Percentiles rank a stretch among this genome's conserved stretches.
phyloP scores from a whole-genome alignment of 2,113 vertebrate genomes.

The Epinephelus lanceolatus region DNA sequence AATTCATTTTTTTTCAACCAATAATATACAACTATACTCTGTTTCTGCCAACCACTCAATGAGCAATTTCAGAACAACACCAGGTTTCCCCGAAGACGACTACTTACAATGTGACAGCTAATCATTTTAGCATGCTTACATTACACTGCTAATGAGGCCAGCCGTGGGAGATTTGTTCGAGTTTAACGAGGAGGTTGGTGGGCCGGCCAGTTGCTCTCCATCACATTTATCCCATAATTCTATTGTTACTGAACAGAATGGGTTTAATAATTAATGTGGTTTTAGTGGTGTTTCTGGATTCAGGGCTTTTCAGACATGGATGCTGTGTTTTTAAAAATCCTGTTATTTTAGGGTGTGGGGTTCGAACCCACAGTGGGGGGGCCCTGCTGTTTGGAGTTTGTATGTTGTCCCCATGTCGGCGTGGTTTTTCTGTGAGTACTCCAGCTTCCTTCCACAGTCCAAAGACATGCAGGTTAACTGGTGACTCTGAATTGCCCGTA shows the following conservation, averaged over 20 bases:
- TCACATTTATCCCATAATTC: conserved; percentile 50
- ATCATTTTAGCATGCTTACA: conserved; percentile 60
- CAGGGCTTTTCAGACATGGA: background rate
- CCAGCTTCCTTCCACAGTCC: too few relatives aligned
- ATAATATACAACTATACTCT: background rate
- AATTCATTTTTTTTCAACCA: background rate
- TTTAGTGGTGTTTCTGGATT: conserved; percentile 2
- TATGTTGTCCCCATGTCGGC: too few relatives aligned
- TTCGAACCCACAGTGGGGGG: too few relatives aligned
- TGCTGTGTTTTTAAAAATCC: background rate
- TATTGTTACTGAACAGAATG: conserved; percentile 20
- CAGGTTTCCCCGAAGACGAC: conserved; percentile 27
- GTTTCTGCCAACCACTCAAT: conserved; percentile 13
- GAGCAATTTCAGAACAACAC: conserved; percentile 1
- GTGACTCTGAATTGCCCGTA: too few relatives aligned
- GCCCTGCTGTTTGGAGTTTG: too few relatives aligned
- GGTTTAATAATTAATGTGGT: conserved; percentile 15
- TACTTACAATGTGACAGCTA: conserved; percentile 48
- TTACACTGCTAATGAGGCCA: conserved; percentile 56
- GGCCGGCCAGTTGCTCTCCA: background rate
- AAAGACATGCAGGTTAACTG: too few relatives aligned
- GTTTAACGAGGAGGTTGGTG: conserved; percentile 50
- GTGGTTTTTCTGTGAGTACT: too few relatives aligned
- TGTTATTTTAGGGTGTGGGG: background rate
- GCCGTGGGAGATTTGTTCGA: conserved; percentile 26